Base-by-base conservation (phyloP, 2,888 invertebrate species). In the Andrena bicolor region DNA sequence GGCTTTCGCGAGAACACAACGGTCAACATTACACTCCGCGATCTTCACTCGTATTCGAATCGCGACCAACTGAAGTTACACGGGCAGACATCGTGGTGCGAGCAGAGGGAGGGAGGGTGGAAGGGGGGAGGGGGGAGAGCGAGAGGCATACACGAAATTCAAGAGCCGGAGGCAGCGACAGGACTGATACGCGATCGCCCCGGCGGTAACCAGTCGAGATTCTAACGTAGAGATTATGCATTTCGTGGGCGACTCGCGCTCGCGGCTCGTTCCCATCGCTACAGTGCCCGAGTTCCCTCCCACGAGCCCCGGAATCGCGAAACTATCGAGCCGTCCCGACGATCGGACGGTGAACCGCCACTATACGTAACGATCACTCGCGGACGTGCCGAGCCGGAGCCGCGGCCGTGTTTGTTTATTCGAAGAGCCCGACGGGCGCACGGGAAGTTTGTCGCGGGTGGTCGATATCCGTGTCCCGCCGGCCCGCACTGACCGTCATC, bases 401-500 rank as follows among this genome's bases (percentile, higher is more conserved):
- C 8, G 32, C 32, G 48, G 26, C 10, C 28, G 41, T 58, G 56
- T 56, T 56, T 56, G 16, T 65, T 41, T 48, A 32, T 58, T 26
- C 63, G 61, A 23, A 48, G 28, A 51, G 53, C 30, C 51, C 56
- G 8, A 51, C 8, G 51, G 41, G 35, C 53, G 64, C 60, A 75
- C 66, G 61, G 51, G 51, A 20, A 20, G 51, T 23, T 26, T 26
- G 76, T 83, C 86, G 86, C 86, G 87, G 87, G 85, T 86, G 88
- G 86, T 87, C 84, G 83, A 69, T 84, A 80, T 82, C 83, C 87
- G 49, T 82, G 80, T 83, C 51, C 41, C 75, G 81, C 58, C 86
- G 84, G 77, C 85, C 78, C 71, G 81, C 69, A 61, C 82, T 66
- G 51, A 32, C 49, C 65, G 79, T 82, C 76, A 56, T 82, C 82